These are phyloP conservation scores for Mesembrinibis cayennensis DNA, from an alignment of 2,113 vertebrate genomes.

Conservation along the genomic window DNA sequence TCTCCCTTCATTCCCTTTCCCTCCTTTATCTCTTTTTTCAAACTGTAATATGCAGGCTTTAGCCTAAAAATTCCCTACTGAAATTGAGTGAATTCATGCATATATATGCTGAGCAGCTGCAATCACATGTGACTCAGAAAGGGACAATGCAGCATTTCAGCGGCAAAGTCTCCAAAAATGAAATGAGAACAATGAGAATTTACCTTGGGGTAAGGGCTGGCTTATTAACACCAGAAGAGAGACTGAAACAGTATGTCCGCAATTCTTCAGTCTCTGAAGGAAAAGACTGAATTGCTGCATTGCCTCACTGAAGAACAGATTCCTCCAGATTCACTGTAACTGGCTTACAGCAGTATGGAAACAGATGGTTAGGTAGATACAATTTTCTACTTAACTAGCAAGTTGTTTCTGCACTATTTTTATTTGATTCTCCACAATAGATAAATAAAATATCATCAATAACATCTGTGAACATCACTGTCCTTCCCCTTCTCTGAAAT, in stretches of 20 bases:
- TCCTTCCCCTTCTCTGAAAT: background rate
- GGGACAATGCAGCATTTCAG: background rate
- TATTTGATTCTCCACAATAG: background rate
- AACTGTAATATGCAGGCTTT: background rate
- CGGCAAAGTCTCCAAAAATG: background rate
- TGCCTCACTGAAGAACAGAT: background rate
- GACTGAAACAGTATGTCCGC: background rate
- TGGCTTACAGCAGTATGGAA: background rate
- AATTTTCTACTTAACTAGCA: background rate
- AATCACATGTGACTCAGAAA: slow-evolving; percentile 9
- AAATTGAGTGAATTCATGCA: slow-evolving; percentile 7
- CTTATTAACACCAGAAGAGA: background rate
- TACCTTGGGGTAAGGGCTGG: background rate
- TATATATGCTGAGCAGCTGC: slow-evolving; percentile 2
- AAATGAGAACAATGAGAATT: background rate
- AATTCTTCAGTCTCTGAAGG: background rate
- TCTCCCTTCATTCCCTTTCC: background rate
- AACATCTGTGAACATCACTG: slow-evolving; percentile 19
- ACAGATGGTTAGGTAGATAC: background rate
- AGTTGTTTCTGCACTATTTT: background rate
- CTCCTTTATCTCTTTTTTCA: background rate
- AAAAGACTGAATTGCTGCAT: background rate
- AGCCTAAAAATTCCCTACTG: background rate
- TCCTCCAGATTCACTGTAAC: background rate
- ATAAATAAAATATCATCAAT: background rate